Percentiles rank a stretch among this genome's conserved stretches.
Evolutionary conservation across 2,888 invertebrate genomes (phyloP).

Genomic region (Tromatobia lineatoria): DNA sequence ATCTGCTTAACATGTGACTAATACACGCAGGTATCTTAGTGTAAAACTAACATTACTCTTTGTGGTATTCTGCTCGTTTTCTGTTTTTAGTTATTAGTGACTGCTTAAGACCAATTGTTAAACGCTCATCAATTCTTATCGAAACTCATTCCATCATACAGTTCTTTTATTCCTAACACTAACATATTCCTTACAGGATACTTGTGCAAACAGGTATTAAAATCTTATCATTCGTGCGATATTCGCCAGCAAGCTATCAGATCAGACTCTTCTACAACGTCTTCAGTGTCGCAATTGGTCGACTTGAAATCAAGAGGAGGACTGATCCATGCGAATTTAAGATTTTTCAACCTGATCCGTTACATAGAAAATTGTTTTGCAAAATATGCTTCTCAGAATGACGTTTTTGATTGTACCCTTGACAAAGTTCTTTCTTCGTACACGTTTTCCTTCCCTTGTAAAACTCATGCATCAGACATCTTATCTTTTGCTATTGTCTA

Average conservation of each 20-base stretch:
- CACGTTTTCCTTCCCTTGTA: slow-evolving; percentile 22
- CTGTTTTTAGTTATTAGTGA: too few relatives aligned
- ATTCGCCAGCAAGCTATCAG: background rate
- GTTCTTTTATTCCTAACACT: background rate
- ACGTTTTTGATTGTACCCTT: slow-evolving; percentile 44
- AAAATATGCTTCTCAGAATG: slow-evolving; percentile 25
- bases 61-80: too few relatives aligned
- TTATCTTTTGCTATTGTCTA: slow-evolving; percentile 29
- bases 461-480: slow-evolving; percentile 33
- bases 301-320: slow-evolving; percentile 32
- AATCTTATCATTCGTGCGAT: slow-evolving; percentile 19
- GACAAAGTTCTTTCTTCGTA: slow-evolving; percentile 29
- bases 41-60: background rate
- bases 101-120: too few relatives aligned
- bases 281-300: slow-evolving; percentile 41
- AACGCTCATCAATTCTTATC: too few relatives aligned
- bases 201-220: slow-evolving; percentile 43
- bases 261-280: slow-evolving; percentile 1
- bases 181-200: slow-evolving; percentile 30
- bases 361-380: slow-evolving; percentile 26
- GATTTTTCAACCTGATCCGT: slow-evolving; percentile 35
- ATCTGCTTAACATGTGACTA: background rate
- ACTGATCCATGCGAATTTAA: slow-evolving; percentile 42
- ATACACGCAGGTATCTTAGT: slow-evolving; percentile 6
- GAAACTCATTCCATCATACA: too few relatives aligned